Evolutionary conservation across 2,888 invertebrate species (phyloP).

Genomic region (Mactromeris polynyma): DNA sequence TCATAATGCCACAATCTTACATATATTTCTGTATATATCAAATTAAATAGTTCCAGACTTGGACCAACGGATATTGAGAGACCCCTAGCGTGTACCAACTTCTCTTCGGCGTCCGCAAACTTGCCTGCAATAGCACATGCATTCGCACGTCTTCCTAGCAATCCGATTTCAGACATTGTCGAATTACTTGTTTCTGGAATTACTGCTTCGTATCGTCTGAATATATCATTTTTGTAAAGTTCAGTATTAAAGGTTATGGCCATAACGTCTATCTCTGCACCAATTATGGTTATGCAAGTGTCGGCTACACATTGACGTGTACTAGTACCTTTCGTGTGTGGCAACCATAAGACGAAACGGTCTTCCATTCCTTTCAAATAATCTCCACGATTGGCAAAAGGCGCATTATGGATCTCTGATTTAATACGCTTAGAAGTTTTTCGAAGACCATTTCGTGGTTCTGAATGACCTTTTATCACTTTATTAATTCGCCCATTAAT

Average conservation of each 20-base stretch:
- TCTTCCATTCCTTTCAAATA: slow-evolving; percentile 55
- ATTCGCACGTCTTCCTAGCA: slow-evolving; percentile 63
- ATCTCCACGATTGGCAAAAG: slow-evolving; percentile 50
- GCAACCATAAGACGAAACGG: slow-evolving; percentile 25
- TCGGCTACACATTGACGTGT: slow-evolving; percentile 53
- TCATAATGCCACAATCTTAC: slow-evolving; percentile 69
- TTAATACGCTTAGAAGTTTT: slow-evolving; percentile 46
- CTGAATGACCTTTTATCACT: slow-evolving; percentile 28
- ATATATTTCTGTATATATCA: slow-evolving; percentile 69
- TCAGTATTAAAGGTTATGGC: slow-evolving; percentile 65
- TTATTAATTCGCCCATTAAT: background rate
- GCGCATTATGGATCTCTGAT: slow-evolving; percentile 51
- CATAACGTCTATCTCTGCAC: slow-evolving; percentile 41
- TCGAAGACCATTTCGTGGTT: slow-evolving; percentile 30
- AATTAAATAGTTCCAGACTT: slow-evolving; percentile 69
- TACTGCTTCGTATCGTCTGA: slow-evolving; percentile 55
- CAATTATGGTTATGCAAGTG: slow-evolving; percentile 48
- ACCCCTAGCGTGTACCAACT: slow-evolving; percentile 57
- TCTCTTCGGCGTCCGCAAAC: slow-evolving; percentile 51
- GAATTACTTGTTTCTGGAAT: slow-evolving; percentile 55
- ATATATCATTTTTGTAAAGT: slow-evolving; percentile 55
- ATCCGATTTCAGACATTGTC: slow-evolving; percentile 55
- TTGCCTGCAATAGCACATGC: slow-evolving; percentile 53
- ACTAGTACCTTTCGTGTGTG: slow-evolving; percentile 24
- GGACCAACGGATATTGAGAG: slow-evolving; percentile 56